phyloP scores from a whole-genome alignment of 2,797 vertebrate species.

The Lycodopsis pacificus region DNA sequence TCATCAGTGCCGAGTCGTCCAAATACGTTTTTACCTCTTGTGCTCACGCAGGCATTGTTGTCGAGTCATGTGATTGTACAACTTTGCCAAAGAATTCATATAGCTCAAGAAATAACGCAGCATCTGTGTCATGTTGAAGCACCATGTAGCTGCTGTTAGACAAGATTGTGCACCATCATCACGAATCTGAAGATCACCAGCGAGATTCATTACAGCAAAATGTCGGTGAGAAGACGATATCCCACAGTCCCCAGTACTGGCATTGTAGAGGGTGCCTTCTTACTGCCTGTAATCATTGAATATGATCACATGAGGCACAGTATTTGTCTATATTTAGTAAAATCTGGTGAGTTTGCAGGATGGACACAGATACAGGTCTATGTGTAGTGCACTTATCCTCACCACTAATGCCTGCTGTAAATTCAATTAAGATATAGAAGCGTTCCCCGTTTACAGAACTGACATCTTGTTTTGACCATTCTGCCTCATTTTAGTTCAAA shows the following conservation, averaged over 20 bases:
- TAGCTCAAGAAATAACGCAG: constrained; percentile 42
- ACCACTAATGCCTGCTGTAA: constrained; percentile 74
- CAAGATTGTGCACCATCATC: constrained; percentile 9
- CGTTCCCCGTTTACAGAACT: constrained; percentile 41
- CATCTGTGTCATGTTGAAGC: constrained; percentile 16
- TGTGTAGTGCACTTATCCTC: constrained; percentile 76
- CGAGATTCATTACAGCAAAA: constrained; percentile 58
- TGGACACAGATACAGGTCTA: constrained; percentile 51
- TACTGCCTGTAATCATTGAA: constrained; percentile 51
- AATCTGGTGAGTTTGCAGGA: constrained; percentile 61
- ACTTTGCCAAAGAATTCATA: constrained; percentile 77
- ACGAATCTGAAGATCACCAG: constrained; percentile 70
- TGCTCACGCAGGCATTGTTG: constrained; percentile 67
- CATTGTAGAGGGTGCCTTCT: constrained; percentile 70
- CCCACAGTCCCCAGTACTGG: constrained; percentile 41
- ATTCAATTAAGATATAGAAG: constrained; percentile 39
- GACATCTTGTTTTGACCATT: constrained; percentile 44
- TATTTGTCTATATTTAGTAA: constrained; percentile 33
- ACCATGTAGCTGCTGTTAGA: constrained; percentile 45
- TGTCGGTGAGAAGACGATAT: constrained; percentile 54
- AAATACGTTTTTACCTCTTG: constrained; percentile 14
- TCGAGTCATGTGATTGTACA: constrained; percentile 66
- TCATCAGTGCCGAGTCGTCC: constrained; percentile 24
- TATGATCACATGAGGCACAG: constrained; percentile 13
- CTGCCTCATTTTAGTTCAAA: constrained; percentile 51